Evolutionary conservation across 2,797 vertebrate genomes (phyloP), one percentile per base, ranked within the genome.

Genomic region (Malurus splendens): DNA sequence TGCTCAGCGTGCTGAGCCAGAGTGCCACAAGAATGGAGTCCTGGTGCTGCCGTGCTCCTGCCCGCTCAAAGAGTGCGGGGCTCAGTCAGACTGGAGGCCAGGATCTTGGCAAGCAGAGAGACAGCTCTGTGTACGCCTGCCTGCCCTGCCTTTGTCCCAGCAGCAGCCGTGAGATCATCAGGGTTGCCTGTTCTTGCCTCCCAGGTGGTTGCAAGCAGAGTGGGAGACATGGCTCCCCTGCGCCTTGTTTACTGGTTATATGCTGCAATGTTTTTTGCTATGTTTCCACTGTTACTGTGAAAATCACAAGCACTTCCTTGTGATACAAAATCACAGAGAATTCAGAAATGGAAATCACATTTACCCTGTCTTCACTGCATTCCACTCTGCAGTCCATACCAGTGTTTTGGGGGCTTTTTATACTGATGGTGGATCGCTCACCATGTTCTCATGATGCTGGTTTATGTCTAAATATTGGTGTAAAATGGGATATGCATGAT

Each of bases 401-500:
- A 87, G 65, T 59, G 14, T 81, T 82, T 81, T 32, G n/a, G 18
- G 20, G 27, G 19, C 55, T 87, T 64, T 89, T 82, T 38, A 32
- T 52, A 22, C 6, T 51, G 28, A 57, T 50, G 16, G 19, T 82
- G 60, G 74, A 56, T 82, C 52, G 33, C 22, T 38, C n/a, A 80
- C 55, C 54, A 70, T 1, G 1, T 39, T 82, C 30, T 87, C 59
- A 7, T 1, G 24, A 62, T 67, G 76, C 89, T 93, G 90, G 77
- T 95, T 88, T 76, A 87, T 81, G 50, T 92, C 84, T 90, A 42
- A 86, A 60, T 72, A 39, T 74, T 45, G 50, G 81, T 75, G 42
- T 74, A 90, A 96, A 91, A 23, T 77, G 39, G 19, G 95, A 97
- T 45, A 96, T 54, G 95, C 23, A 92, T 67, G 62, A 76, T 85